These are phyloP conservation scores for Trissolcus basalis DNA, from an alignment of 1,140 invertebrate species.

Conservation along the genomic window DNA sequence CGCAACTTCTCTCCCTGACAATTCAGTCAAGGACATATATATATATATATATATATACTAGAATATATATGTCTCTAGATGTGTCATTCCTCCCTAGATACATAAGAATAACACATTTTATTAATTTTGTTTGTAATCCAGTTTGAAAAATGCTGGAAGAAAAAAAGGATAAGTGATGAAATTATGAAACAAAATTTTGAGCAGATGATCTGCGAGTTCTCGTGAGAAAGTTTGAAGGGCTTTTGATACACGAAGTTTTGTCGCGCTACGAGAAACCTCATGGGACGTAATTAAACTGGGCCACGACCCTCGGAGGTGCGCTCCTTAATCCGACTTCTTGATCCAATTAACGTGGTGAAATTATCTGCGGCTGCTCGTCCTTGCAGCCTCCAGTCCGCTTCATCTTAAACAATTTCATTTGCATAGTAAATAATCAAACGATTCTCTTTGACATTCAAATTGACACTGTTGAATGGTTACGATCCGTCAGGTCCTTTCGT, in stretches of 20 bases:
- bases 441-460: constrained; percentile 76
- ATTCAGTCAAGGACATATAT: too few relatives aligned
- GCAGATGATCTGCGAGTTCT: too few relatives aligned
- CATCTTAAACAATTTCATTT: constrained; percentile 75
- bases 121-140: too few relatives aligned
- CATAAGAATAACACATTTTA: too few relatives aligned
- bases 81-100: too few relatives aligned
- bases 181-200: too few relatives aligned
- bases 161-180: too few relatives aligned
- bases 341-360: constrained; percentile 72
- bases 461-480: constrained; percentile 57
- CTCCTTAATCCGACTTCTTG: constrained; percentile 70
- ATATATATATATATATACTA: too few relatives aligned
- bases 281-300: constrained; percentile 65
- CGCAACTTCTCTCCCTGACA: too few relatives aligned
- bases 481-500: constrained; percentile 37
- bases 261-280: constrained; percentile 36
- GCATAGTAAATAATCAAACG: constrained; percentile 76
- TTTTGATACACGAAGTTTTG: constrained; percentile 10
- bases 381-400: constrained; percentile 58
- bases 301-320: constrained; percentile 60
- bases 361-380: constrained; percentile 63
- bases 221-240: too few relatives aligned
- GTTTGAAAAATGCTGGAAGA: too few relatives aligned
- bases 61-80: too few relatives aligned